Base-by-base conservation (phyloP, 1,140 invertebrate genomes). In the Phthorimaea operculella region DNA sequence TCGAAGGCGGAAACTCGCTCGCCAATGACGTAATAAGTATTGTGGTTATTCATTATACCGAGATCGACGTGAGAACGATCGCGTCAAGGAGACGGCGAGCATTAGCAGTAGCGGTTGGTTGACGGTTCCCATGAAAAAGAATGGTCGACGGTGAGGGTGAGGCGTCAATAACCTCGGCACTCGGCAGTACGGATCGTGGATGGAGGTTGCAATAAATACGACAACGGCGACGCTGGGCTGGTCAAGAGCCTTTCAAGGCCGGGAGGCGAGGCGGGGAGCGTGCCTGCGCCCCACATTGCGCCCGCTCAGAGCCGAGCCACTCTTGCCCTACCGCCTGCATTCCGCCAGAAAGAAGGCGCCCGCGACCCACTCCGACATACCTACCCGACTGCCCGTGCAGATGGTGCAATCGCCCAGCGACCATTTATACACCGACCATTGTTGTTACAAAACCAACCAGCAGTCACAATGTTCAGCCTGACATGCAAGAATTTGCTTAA, bases 171-270 rank as follows among this genome's bases (percentile, higher is more conserved):
- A 81, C 81, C 81, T 84, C 78, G 79, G 51, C 76, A 66, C 81
- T 84, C 78, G 79, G 51, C 76, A 66, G 79, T 79, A 79, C 76
- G 76, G 78, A 81, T 81, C 81, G 74, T 76, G 74, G 81, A 83
- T 76, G 74, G 81, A 83, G 77, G 72, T 83, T 84, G 81, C 81
- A 83, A 84, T 83, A 83, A 81, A 83, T 84, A 84, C 79, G 72
- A 79, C 76, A 82, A 73, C 79, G 75, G 65, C 76, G 76, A 63
- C 71, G 68, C 62, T 78, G 79, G 75, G 66, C 76, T 84, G 81
- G 81, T 84, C 81, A 84, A 83, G 81, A 83, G 78, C 79, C 81
- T 84, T 83, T 84, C 81, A 84, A 84, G 81, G 81, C 75, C 78
- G 73, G 73, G 78, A 80, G 76, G 75, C 72, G 76, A 77, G 73